Conservation (phyloP, 2,888 invertebrate genomes). For the Melinaea menophilus region DNA sequence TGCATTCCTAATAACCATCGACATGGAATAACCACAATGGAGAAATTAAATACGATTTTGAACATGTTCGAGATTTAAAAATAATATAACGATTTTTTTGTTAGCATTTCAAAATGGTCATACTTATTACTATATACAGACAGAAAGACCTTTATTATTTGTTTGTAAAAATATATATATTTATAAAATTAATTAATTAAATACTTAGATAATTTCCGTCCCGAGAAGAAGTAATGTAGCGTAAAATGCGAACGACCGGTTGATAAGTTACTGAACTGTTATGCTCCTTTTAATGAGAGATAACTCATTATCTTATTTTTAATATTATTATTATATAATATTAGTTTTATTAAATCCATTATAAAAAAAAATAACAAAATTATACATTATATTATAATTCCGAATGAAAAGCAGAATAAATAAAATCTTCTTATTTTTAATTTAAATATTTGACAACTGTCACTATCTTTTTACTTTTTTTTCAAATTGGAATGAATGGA, state of each 20-base stretch:
- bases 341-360: no score
- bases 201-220: no score
- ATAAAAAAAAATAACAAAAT: no score
- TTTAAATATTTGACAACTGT: constrained; percentile 34
- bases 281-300: neutral
- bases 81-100: no score
- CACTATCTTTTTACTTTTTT: constrained; percentile 27
- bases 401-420: constrained; percentile 6
- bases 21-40: constrained; percentile 24
- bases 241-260: constrained; percentile 3
- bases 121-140: no score
- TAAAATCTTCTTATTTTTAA: constrained; percentile 22
- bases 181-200: no score
- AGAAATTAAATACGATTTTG: constrained; percentile 15
- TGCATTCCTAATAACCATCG: constrained; percentile 29
- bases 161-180: no score
- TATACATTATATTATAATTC: neutral
- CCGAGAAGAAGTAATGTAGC: neutral
- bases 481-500: constrained; percentile 37
- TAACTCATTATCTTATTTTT: no score
- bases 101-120: no score
- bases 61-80: neutral
- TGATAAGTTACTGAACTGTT: neutral
- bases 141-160: no score
- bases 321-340: no score